Evolutionary conservation across 1,140 invertebrate species (phyloP).

Genomic region (Papilio polytes): DNA sequence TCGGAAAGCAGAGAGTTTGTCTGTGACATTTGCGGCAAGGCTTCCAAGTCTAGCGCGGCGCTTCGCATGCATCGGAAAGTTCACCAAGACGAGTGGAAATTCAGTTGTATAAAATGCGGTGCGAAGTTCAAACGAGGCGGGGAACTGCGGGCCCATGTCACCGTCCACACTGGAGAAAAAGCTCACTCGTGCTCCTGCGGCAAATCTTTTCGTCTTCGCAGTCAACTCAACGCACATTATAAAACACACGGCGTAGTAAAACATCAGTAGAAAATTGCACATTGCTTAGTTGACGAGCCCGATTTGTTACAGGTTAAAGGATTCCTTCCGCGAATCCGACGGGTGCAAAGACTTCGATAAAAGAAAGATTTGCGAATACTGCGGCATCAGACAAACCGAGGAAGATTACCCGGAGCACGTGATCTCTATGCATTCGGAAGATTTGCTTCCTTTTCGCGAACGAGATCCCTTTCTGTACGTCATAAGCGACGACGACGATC

Average conservation of each 20-base stretch:
- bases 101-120: constrained; percentile 69
- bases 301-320: constrained; percentile 60
- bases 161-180: constrained; percentile 64
- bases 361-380: constrained; percentile 53
- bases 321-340: not conserved
- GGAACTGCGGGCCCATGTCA: constrained; percentile 59
- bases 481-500: constrained; percentile 38
- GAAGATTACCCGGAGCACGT: constrained; percentile 54
- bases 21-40: constrained; percentile 77
- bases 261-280: not conserved
- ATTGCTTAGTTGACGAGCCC: constrained; percentile 37
- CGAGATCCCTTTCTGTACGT: constrained; percentile 57
- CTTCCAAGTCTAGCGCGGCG: constrained; percentile 59
- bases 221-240: constrained; percentile 61
- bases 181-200: constrained; percentile 62
- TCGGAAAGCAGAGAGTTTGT: constrained; percentile 84
- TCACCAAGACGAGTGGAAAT: constrained; percentile 48
- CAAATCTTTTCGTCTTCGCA: constrained; percentile 57
- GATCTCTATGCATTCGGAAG: constrained; percentile 52
- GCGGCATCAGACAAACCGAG: constrained; percentile 43
- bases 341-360: constrained; percentile 5
- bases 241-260: constrained; percentile 44
- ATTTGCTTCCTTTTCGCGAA: constrained; percentile 67
- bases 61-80: constrained; percentile 62
- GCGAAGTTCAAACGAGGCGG: constrained; percentile 57